Evolutionary conservation across 35 echinoderm and acorn worm genomes (phyloP).

Genomic region (Hemicentrotus pulcherrimus): DNA sequence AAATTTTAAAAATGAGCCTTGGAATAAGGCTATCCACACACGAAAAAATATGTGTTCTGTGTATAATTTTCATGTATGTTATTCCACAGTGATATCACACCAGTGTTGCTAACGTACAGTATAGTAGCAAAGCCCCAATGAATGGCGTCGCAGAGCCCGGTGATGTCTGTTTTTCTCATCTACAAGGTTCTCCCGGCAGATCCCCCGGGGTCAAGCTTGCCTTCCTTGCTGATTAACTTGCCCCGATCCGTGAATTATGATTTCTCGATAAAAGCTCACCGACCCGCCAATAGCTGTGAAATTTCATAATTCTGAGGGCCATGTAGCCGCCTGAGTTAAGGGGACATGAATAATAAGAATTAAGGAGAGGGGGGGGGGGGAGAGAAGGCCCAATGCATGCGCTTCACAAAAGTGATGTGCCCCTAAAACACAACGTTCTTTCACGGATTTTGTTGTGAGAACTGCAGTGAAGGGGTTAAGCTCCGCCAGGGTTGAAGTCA

Average conservation of each 20-base stretch:
- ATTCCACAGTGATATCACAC: not conserved
- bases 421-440: not conserved
- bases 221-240: constrained; percentile 33
- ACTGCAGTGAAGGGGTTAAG: not conserved
- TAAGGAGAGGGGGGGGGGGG: not conserved
- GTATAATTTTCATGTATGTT: not conserved
- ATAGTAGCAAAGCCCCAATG: not conserved
- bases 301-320: constrained; percentile 17
- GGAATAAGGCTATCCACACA: not conserved
- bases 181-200: not conserved
- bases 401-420: not conserved
- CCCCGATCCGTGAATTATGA: constrained; percentile 43
- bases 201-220: constrained; percentile 26
- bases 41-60: not conserved
- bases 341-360: not conserved
- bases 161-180: constrained; percentile 30
- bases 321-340: not conserved
- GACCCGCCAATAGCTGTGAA: constrained; percentile 22
- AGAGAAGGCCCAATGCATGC: not conserved
- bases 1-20: not conserved
- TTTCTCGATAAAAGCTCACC: constrained; percentile 37
- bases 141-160: not conserved
- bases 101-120: not conserved
- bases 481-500: not conserved
- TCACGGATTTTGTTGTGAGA: not conserved